phyloP scores from a whole-genome alignment of 2,888 invertebrate genomes.

The Ormyrus thymus region DNA sequence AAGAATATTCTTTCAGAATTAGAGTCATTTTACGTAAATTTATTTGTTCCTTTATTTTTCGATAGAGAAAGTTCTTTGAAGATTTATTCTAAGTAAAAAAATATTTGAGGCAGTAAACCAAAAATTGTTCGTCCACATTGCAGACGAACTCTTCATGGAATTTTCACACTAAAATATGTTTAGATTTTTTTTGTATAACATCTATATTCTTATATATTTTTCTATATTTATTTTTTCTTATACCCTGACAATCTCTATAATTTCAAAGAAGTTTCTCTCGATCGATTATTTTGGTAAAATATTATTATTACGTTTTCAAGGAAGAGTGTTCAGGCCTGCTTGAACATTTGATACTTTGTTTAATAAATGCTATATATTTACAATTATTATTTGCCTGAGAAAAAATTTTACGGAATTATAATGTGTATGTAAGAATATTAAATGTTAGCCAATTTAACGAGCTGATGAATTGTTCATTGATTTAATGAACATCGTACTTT shows the following conservation, averaged over 20 bases:
- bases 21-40: conserved; percentile 17
- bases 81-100: conserved; percentile 24
- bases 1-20: conserved; percentile 8
- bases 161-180: conserved; percentile 33
- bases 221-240: background rate
- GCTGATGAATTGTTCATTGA: too few relatives aligned
- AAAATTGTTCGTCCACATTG: conserved; percentile 15
- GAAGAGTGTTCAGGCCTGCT: conserved; percentile 55
- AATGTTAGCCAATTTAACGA: too few relatives aligned
- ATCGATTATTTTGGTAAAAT: conserved; percentile 47
- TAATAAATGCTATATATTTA: conserved; percentile 47
- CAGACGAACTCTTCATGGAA: conserved; percentile 28
- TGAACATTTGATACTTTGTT: conserved; percentile 51
- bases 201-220: conserved; percentile 20
- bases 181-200: background rate
- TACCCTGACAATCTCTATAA: conserved; percentile 26
- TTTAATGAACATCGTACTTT: too few relatives aligned
- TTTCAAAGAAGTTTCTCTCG: conserved; percentile 40
- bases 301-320: conserved; percentile 37
- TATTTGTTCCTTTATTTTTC: background rate
- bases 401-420: conserved; percentile 50
- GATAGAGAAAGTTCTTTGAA: conserved; percentile 38
- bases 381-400: conserved; percentile 44
- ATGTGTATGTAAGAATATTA: background rate
- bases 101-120: conserved; percentile 26